These are phyloP conservation scores for Syngnathus floridae DNA, from an alignment of 2,113 vertebrate genomes.

Conservation along the genomic window DNA sequence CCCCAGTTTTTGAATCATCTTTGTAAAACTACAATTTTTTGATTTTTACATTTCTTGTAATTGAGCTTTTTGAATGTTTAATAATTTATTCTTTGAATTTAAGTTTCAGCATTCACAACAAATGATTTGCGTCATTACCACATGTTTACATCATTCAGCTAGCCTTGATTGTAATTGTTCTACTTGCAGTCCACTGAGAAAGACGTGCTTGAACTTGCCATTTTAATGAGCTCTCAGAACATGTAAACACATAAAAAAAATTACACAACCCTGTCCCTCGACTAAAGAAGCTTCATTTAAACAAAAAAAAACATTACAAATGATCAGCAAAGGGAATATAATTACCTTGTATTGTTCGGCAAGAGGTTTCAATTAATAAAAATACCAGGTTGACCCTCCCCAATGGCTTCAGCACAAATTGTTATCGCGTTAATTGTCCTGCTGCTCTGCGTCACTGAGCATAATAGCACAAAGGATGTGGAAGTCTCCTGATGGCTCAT, in stretches of 20 bases:
- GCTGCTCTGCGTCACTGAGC: constrained; percentile 49
- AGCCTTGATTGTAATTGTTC: neutral
- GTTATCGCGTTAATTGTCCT: constrained; percentile 57
- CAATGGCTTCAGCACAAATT: constrained; percentile 53
- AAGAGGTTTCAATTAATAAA: constrained; percentile 27
- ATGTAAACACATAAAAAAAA: constrained; percentile 44
- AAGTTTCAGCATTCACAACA: neutral
- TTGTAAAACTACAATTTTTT: neutral
- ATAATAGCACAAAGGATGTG: constrained; percentile 26
- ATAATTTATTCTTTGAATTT: neutral
- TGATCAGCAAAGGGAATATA: neutral
- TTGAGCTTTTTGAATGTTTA: neutral
- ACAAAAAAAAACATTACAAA: constrained; percentile 7
- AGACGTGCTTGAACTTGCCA: constrained; percentile 57
- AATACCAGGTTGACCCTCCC: constrained; percentile 36
- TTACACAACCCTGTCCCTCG: constrained; percentile 20
- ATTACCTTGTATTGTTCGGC: neutral
- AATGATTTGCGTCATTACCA: neutral
- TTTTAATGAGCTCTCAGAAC: constrained; percentile 60
- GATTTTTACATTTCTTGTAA: neutral
- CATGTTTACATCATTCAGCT: neutral
- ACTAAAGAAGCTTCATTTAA: constrained; percentile 7
- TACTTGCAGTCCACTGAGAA: constrained; percentile 27
- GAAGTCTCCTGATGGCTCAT: constrained; percentile 50
- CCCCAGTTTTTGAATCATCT: neutral